phyloP scores from a whole-genome alignment of 2,113 vertebrate species.

The Megaptera novaeangliae region DNA sequence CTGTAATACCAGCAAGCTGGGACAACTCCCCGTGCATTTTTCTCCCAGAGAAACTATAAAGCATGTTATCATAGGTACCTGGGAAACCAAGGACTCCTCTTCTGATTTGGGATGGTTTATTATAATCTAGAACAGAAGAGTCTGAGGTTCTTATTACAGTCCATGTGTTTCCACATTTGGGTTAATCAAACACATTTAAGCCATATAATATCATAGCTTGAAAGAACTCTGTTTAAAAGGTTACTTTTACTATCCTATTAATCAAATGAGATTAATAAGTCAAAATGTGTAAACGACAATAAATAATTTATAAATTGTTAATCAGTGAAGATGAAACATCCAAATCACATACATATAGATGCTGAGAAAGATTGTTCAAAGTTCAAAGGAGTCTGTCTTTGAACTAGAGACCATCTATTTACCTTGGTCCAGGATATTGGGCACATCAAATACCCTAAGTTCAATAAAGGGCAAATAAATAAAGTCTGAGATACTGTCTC shows the following conservation, averaged over 20 bases:
- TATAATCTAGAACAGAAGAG: not conserved
- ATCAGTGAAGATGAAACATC: not conserved
- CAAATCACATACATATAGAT: not conserved
- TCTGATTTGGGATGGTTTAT: not conserved
- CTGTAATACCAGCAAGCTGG: not conserved
- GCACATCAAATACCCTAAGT: not conserved
- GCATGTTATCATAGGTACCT: not conserved
- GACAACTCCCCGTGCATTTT: not conserved
- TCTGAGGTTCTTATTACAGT: not conserved
- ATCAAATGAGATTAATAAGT: slow-evolving; percentile 40
- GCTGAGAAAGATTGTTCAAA: not conserved
- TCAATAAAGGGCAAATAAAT: not conserved
- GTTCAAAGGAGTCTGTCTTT: not conserved
- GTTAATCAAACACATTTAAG: not conserved
- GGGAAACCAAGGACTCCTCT: not conserved
- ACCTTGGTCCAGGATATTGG: not conserved
- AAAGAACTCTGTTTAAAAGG: slow-evolving; percentile 3
- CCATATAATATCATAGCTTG: not conserved
- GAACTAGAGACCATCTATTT: not conserved
- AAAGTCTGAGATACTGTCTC: not conserved
- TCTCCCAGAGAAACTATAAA: not conserved
- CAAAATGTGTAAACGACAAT: not conserved
- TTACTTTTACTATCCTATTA: slow-evolving; percentile 5
- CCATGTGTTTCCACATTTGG: not conserved
- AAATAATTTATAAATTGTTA: not conserved